Base-by-base conservation (phyloP, 2,888 invertebrate genomes). In the Lottia gigantea region DNA sequence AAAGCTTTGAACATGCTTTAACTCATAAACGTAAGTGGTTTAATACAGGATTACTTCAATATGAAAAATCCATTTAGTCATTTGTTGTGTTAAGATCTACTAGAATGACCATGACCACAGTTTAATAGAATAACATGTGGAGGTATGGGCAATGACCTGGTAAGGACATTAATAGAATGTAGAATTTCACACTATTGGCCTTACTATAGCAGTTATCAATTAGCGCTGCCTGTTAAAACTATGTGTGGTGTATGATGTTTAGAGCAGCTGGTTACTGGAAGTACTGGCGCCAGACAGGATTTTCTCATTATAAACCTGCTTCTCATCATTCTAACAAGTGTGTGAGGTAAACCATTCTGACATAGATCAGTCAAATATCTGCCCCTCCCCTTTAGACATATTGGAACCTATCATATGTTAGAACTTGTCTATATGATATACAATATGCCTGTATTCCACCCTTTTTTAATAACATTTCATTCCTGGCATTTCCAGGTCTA, bases 281-380 rank as follows among this genome's bases (percentile, higher is more conserved):
- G 61, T 40, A 46, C 61, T 70, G 70, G 70, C 70, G 70, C 70
- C 70, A 66, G 62, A 55, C 55, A 55, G 55, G 55, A 55, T 55
- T 55, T 31, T 45, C 55, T 55, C 19, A 55, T 55, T 55, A 55
- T 23, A 55, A 55, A 55, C 55, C 55, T 55, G 55, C 55, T 55
- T 55, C 55, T 55, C 55, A 55, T 55, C 55, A 55, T 23, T 55
- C 23, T 55, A 55, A 55, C 55, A 55, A 55, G 55, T 55, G 55
- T 55, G 55, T 55, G 55, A 55, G 55, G 55, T 55, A 55, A 55
- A 55, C 11, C 55, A 23, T 55, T 12, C 55, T 55, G 55, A 55
- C 55, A 55, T 19, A 55, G 55, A 55, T 55, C 55, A 55, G 55
- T 55, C 55, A 55, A 55, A 55, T 23, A 23, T 55, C 19, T 23